These are phyloP conservation scores for Squalus acanthias DNA, from an alignment of 2,797 vertebrate species.

Conservation along the genomic window DNA sequence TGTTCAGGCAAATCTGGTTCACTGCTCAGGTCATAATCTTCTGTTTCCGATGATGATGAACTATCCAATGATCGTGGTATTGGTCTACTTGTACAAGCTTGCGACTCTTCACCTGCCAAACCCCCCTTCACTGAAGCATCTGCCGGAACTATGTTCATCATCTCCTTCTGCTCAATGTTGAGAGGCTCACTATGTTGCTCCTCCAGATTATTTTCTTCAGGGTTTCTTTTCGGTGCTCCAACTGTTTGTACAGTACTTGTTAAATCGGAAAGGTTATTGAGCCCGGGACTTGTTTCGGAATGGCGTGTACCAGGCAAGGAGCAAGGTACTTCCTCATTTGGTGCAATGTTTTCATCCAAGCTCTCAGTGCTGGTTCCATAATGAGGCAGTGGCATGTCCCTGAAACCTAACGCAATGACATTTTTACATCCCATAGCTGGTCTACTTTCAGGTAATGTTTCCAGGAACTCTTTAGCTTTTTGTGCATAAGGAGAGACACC, in stretches of 20 bases:
- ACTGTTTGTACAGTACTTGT: neutral
- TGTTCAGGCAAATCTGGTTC: neutral
- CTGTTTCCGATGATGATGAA: neutral
- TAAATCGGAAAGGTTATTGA: slow-evolving; percentile 11
- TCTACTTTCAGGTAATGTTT: neutral
- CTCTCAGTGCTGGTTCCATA: neutral
- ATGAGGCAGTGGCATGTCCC: neutral
- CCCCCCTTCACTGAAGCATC: neutral
- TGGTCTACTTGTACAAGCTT: neutral
- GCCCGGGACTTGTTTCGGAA: neutral
- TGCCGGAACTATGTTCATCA: neutral
- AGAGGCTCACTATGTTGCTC: neutral
- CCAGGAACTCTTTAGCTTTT: neutral
- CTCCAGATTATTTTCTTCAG: neutral
- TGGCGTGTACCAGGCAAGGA: neutral
- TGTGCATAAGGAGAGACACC: neutral
- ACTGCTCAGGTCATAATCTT: slow-evolving; percentile 24
- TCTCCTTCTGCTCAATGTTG: neutral
- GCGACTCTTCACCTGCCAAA: neutral
- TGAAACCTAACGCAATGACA: slow-evolving; percentile 7
- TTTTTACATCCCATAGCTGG: neutral
- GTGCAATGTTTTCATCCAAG: neutral
- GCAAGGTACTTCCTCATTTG: neutral
- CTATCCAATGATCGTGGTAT: neutral
- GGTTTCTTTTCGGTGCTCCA: neutral